phyloP scores from a whole-genome alignment of 2,888 invertebrate species.

The Siphlonurus alternatus region DNA sequence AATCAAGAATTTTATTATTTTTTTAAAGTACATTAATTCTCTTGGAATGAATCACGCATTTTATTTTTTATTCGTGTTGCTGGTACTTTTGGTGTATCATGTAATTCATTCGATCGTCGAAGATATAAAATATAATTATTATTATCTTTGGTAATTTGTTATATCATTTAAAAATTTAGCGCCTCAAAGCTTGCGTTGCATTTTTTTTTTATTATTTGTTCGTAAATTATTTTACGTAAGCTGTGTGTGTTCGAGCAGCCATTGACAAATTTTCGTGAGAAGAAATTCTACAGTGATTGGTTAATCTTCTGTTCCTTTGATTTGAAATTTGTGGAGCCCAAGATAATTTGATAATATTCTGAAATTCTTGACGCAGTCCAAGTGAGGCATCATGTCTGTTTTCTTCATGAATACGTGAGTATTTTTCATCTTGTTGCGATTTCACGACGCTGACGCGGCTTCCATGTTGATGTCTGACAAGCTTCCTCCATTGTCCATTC shows the following conservation, averaged over 20 bases:
- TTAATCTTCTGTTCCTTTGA: background rate
- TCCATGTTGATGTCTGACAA: background rate
- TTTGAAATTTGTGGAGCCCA: background rate
- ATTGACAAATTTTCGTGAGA: background rate
- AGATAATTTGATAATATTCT: background rate
- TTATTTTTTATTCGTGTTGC: no score
- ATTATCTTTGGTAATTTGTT: no score
- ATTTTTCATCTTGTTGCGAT: conserved; percentile 14
- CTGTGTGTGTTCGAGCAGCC: background rate
- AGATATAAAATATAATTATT: no score
- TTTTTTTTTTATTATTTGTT: no score
- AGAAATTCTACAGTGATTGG: background rate
- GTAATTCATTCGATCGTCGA: no score
- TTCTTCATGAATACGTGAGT: conserved; percentile 59
- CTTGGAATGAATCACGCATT: no score
- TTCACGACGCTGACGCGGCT: background rate
- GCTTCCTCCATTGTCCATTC: background rate
- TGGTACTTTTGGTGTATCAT: no score
- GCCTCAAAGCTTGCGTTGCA: no score
- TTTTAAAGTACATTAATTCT: no score
- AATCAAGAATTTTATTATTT: no score
- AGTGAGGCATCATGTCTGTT: conserved; percentile 40
- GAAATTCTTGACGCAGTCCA: background rate
- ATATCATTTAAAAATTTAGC: no score
- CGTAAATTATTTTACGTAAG: background rate